Evolutionary conservation across 1,140 invertebrate species (phyloP), one percentile per base, ranked within the genome.

Genomic region (Sycophila sp.): DNA sequence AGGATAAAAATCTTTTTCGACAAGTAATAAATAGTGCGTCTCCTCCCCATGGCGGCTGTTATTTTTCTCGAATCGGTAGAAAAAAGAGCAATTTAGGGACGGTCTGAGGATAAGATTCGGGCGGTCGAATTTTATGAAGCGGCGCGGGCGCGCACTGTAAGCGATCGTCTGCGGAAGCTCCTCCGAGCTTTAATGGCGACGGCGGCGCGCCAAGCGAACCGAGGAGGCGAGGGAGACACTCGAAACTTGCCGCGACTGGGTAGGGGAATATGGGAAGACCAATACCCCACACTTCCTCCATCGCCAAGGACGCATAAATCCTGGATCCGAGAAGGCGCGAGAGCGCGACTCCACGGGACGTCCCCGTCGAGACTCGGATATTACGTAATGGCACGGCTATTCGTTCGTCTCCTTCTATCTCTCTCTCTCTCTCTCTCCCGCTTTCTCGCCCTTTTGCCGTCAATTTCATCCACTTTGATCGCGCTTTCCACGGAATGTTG

Each of bases 221-320:
- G 10, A 0, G 24, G 42, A 49, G 17, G 0, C 15, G 34, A 47
- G 24, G 76, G 74, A 73, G 75, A 65, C 74, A 60, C 69, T 63
- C 38, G n/a, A 49, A n/a, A 22, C 42, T 47, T 22, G 19, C 24
- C 38, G 2, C 26, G 19, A 71, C 66, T 77, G 80, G 79, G 77
- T 78, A 32, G 66, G 79, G 82, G 80, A 80, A 81, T 78, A 56
- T 56, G 71, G 76, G 65, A 79, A 80, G 77, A 76, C 79, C 80
- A 80, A 84, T 83, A 84, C 77, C 72, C 78, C 75, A 73, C 60
- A 78, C 80, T 83, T 85, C 81, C 83, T 77, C 55, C 65, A 62
- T 67, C 71, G 71, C 73, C 74, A 74, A 80, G 77, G 75, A 68
- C 76, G 79, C 81, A 83, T 85, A 85, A 85, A 85, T 84, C 77